A percentile compares a stretch with the other conserved stretches of the same genome.
These are phyloP conservation scores for Blera fallax DNA, from an alignment of 2,888 invertebrate genomes.

Conservation along the genomic window DNA sequence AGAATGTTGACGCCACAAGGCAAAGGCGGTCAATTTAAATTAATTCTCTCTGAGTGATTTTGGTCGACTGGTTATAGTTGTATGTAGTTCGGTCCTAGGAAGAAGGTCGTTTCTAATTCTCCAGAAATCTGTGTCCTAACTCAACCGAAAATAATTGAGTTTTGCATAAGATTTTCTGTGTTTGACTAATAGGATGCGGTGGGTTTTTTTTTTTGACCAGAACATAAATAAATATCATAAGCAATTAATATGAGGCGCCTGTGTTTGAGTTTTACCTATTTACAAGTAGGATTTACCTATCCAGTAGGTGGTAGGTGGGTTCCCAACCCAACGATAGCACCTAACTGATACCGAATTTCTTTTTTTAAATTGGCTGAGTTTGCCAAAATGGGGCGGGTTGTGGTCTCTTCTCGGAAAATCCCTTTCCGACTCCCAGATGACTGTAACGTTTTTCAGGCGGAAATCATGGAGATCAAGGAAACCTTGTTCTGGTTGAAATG, in stretches of 20 bases:
- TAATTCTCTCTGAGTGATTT: constrained; percentile 68
- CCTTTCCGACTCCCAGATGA: too few relatives aligned
- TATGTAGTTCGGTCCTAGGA: not conserved
- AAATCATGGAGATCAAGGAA: too few relatives aligned
- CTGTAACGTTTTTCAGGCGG: too few relatives aligned
- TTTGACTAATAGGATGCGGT: constrained; percentile 5
- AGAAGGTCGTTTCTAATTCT: constrained; percentile 11
- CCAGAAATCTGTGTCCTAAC: not conserved
- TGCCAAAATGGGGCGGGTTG: too few relatives aligned
- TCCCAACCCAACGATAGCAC: too few relatives aligned
- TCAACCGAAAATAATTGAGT: constrained; percentile 40
- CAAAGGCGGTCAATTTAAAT: constrained; percentile 67
- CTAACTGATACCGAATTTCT: too few relatives aligned
- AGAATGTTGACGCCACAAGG: constrained; percentile 47
- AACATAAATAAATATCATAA: not conserved
- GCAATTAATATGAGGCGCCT: not conserved
- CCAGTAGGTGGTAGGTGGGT: too few relatives aligned
- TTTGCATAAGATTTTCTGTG: constrained; percentile 28
- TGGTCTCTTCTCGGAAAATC: too few relatives aligned
- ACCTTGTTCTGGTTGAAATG: too few relatives aligned
- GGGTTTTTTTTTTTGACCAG: not conserved
- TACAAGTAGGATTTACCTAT: too few relatives aligned
- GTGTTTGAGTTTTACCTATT: too few relatives aligned
- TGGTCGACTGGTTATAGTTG: not conserved
- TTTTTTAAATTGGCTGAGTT: too few relatives aligned